Conservation (phyloP, 2,113 vertebrate genomes). For the Poicephalus meyeri region DNA sequence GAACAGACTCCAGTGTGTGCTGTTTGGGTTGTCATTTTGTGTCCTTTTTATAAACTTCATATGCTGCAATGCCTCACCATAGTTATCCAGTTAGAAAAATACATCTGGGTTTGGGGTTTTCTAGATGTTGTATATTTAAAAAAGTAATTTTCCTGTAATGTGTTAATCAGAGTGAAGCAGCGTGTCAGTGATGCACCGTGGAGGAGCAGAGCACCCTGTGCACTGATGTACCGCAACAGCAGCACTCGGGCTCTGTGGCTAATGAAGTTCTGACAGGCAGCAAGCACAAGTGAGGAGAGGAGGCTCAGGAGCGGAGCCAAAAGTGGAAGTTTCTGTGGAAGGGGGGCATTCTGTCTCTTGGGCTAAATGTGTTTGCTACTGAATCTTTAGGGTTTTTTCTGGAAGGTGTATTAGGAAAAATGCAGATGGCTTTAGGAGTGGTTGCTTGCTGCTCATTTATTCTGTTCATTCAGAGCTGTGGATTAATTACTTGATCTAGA, state of each 20-base stretch:
- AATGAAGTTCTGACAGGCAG: not conserved
- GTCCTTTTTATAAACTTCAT: not conserved
- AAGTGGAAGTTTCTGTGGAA: not conserved
- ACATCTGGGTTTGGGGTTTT: not conserved
- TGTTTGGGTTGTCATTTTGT: not conserved
- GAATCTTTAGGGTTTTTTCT: not conserved
- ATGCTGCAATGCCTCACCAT: not conserved
- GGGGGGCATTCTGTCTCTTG: not conserved
- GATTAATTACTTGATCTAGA: not conserved
- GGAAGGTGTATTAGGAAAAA: not conserved
- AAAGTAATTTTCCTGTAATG: not conserved
- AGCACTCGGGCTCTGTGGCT: rapidly evolving
- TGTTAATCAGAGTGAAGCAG: not conserved
- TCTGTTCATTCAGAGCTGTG: not conserved
- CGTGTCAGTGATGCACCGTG: not conserved
- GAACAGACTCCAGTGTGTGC: not conserved
- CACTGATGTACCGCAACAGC: rapidly evolving
- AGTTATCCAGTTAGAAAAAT: not conserved
- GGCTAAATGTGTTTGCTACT: not conserved
- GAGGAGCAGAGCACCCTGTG: not conserved
- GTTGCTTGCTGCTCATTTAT: not conserved
- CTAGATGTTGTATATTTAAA: not conserved
- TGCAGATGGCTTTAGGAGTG: not conserved
- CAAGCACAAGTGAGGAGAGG: not conserved
- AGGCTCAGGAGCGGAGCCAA: not conserved